Evolutionary conservation across 2,888 invertebrate species (phyloP), one percentile per base, ranked within the genome.

Genomic region (Aporophyla nigra): DNA sequence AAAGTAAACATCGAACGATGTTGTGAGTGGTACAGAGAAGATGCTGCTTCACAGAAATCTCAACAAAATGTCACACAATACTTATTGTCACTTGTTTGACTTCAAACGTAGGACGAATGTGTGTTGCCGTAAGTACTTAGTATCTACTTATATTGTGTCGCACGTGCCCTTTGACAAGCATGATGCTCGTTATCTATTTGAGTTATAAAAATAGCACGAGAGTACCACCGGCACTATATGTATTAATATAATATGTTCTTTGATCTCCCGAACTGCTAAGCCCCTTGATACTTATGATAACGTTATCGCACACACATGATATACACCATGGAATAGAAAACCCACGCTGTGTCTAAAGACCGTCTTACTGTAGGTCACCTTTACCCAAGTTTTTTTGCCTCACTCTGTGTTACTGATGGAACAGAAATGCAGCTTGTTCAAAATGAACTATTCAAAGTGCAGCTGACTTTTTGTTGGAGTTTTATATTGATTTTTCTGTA

Each of bases 201-300:
- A 69, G 27, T 56, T 9, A 43, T 12, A 6, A 74, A 63, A 49
- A 51, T 49, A 2, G 24, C 2, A 49, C 27, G 40, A 56, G 43
- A 27, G 10, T 33, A 65, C 16, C 24, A 24, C 61, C 21, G 21
- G 24, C 53, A 76, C 14, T 51, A 16, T 49, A 24, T 16, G 43
- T 66, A 33, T 51, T 21, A 54, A 27, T 27, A 16, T 24, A 49
- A 16, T 24, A 49, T 40, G 27, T 51, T n/a, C 19, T 24, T 56
- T 77, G 77, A 62, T 40, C 76, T 76, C 46, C 7, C 61, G 76
- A 76, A 70, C 62, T 27, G n/a, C 27, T 56, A 62, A 43, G 76
- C 27, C 40, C 51, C 54, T 62, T 69, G 49, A 62, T 16, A 33
- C 5, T 10, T 62, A 5, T 27, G 68, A 76, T 69, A 54, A 61